Evolutionary conservation across 2,113 vertebrate genomes (phyloP), one percentile per base, ranked within the genome.

Genomic region (Boleophthalmus pectinirostris): DNA sequence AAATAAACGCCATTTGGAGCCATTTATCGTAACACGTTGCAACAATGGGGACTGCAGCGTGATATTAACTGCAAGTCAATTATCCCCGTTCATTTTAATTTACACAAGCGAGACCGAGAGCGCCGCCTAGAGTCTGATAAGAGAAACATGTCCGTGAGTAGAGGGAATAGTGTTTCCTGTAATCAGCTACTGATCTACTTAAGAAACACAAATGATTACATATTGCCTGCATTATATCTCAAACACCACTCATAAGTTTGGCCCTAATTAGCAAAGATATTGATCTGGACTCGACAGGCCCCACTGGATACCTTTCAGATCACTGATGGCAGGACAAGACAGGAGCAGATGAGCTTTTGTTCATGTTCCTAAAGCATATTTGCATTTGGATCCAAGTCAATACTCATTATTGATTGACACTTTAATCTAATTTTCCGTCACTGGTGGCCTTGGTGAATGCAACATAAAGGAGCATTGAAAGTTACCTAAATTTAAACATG

Each of bases 51-150:
- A 69, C 70, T 68, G 82, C 81, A 77, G 75, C 64, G 53, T 43
- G 43, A 77, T 33, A 58, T 57, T 6, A 66, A 46, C 74, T 70
- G 70, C 69, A 69, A 82, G 76, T 87, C 68, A 91, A 82, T 89
- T 75, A 81, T 49, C 45, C n/a, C 51, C 29, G 64, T 74, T 57
- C 72, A 69, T 70, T 85, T 85, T 68, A 9, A 69, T 80, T 63
- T 70, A 47, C 29, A 43, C 1, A 7, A 66, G 69, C 25, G 43
- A 56, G 63, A 47, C 10, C 43, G 70, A 8, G 75, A 80, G 86
- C 87, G 86, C 90, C 87, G 14, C 83, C 88, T 38, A 3, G 2
- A 71, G 87, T 47, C 81, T 53, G 79, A 24, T 71, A 45, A 20
- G 1, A 63, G 79, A 69, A 87, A 69, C 51, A 51, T 18, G 16